Evolutionary conservation across 1,140 invertebrate genomes (phyloP), one percentile per base, ranked within the genome.

Genomic region (Drosophila insularis): DNA sequence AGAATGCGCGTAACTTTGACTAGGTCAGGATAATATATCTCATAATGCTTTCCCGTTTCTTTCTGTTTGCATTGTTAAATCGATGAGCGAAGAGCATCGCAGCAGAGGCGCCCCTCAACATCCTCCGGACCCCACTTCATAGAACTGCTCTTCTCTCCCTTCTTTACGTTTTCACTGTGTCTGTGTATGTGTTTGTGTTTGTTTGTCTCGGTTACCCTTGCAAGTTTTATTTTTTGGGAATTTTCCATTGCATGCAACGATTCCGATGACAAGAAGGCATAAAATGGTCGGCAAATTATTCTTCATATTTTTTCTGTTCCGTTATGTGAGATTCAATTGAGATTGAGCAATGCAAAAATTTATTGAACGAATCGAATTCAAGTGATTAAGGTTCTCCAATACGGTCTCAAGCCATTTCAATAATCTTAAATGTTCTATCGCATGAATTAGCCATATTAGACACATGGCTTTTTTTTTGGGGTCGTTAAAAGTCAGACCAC

Each of bases 191-290:
- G 10, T 50, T n/a, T 10, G 54, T 63, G 7, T 55, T 10, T 50
- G 31, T 10, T 43, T 63, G 61, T 63, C 10, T 19, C 4, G 32
- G 8, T 17, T 7, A 43, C 17, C 8, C 31, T 66, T 7, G 37
- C 4, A 7, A 17, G 27, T 13, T 27, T 27, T 5, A 27, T 61
- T 86, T 68, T 75, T 81, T 81, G 82, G 82, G 60, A 78, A 86
- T 86, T 85, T 86, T 86, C 81, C 81, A 81, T 58, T 61, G 78
- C 78, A 70, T 56, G 63, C 37, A 54, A 60, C 59, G 37, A 62
- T 69, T 80, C 60, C 50, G 54, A 55, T 10, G 43, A 46, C 17
- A 19, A 37, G 2, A 35, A 35, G 4, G 40, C 40, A 43, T 14
- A 17, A n/a, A n/a, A 50, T 50, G 43, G 43, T 17, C 43, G 43